Conservation (phyloP, 2,113 vertebrate species). For the Columba janthina region DNA sequence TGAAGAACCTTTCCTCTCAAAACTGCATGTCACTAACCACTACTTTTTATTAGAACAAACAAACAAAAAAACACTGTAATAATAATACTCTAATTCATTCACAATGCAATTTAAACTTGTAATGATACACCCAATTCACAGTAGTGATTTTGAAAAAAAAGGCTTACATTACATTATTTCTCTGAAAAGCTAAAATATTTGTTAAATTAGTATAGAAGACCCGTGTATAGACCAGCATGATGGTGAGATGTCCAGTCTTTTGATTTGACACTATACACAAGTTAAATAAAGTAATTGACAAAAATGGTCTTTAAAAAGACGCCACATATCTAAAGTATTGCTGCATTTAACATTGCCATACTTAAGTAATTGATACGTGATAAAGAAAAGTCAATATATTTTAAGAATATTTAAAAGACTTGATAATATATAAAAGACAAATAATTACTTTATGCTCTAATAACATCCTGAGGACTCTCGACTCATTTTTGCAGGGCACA, state of each 20-base stretch:
- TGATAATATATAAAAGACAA: background rate
- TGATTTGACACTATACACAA: background rate
- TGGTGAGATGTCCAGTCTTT: background rate
- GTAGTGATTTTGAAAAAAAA: background rate
- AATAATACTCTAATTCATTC: background rate
- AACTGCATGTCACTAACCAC: background rate
- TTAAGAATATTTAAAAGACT: background rate
- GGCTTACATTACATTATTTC: background rate
- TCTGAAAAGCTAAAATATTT: background rate
- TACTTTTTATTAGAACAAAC: background rate
- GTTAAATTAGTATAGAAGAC: background rate
- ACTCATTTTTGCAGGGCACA: background rate
- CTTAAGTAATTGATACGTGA: background rate
- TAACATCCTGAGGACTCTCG: background rate
- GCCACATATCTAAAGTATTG: background rate
- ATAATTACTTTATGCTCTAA: background rate
- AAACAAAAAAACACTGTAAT: background rate
- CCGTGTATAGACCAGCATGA: background rate
- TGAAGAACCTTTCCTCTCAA: background rate
- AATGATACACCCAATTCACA: background rate
- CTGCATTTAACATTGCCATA: background rate
- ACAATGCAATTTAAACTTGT: background rate
- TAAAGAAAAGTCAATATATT: background rate
- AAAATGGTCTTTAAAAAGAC: background rate
- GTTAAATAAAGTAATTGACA: background rate